Evolutionary conservation across 2,113 vertebrate genomes (phyloP).

Genomic region (Nesogale talazaci): DNA sequence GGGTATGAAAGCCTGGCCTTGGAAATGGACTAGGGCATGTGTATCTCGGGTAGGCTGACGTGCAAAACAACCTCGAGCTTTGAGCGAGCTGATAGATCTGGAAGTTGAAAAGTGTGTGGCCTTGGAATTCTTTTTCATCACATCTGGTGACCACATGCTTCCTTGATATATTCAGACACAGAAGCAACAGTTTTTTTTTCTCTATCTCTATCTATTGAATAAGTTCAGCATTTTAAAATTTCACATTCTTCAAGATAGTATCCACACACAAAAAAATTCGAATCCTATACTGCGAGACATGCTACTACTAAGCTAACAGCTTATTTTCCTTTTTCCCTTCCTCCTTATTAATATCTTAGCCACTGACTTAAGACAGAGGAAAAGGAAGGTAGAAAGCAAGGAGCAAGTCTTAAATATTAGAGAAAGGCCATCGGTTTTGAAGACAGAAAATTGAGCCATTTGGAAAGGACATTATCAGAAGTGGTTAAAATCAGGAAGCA

Average conservation of each 20-base stretch:
- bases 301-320: not conserved
- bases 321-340: not conserved
- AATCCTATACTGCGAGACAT: not conserved
- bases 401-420: not conserved
- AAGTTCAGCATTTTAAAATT: constrained; percentile 41
- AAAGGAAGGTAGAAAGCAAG: constrained; percentile 19
- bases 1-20: not conserved
- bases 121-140: constrained; percentile 5
- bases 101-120: not conserved
- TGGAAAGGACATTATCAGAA: constrained; percentile 20
- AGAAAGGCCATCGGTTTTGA: not conserved
- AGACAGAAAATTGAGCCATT: not conserved
- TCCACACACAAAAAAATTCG: not conserved
- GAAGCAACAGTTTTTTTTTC: constrained; percentile 14
- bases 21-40: not conserved
- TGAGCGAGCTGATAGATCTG: not conserved
- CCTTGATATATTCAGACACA: constrained; percentile 29
- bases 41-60: not conserved
- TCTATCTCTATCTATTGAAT: not conserved
- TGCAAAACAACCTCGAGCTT: not conserved
- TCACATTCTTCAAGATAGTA: not conserved
- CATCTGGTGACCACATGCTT: constrained; percentile 50
- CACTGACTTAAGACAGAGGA: not conserved
- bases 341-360: not conserved
- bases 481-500: not conserved